Evolutionary conservation across 2,797 vertebrate genomes (phyloP), one percentile per base, ranked within the genome.

Genomic region (Australoheros facetus): DNA sequence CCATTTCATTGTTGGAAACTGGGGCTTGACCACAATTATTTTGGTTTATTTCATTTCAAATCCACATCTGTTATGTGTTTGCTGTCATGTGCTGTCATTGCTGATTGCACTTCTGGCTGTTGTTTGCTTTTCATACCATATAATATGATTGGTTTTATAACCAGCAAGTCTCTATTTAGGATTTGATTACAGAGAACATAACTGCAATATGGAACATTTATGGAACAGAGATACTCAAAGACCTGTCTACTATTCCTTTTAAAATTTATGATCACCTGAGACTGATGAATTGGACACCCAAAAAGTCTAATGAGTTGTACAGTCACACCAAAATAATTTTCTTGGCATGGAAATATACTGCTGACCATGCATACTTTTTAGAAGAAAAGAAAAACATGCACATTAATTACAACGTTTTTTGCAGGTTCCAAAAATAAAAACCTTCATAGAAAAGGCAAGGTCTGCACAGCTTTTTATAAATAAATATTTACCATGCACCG

Each of bases 71-170:
- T 62, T 58, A 80, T 74, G 5, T 26, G 7, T 13, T 85, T 75
- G 60, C 69, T 56, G 53, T 51, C 45, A 76, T 54, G 21, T 4
- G 3, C 19, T 19, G 16, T 77, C 45, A 57, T 42, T 60, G 13
- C 58, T 81, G 62, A 80, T 54, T 85, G 75, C 64, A 39, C 30
- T 71, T 71, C n/a, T 17, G 78, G 62, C 54, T 55, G 64, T 13
- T 75, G 7, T 71, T 85, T 83, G 8, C 51, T 57, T 71, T 74
- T 37, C 23, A 34, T 16, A n/a, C 21, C 26, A 48, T 73, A 57
- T 8, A 59, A 34, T 32, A 12, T 39, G 59, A 77, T 73, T 34
- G 57, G 77, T 66, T 78, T 79, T 62, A 51, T 62, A 7, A 64
- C 59, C 51, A 78, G 11, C 4, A 60, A 78, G 16, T 74, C 51